Base-by-base conservation (phyloP, 2,888 invertebrate genomes). In the Agriotes lineatus region DNA sequence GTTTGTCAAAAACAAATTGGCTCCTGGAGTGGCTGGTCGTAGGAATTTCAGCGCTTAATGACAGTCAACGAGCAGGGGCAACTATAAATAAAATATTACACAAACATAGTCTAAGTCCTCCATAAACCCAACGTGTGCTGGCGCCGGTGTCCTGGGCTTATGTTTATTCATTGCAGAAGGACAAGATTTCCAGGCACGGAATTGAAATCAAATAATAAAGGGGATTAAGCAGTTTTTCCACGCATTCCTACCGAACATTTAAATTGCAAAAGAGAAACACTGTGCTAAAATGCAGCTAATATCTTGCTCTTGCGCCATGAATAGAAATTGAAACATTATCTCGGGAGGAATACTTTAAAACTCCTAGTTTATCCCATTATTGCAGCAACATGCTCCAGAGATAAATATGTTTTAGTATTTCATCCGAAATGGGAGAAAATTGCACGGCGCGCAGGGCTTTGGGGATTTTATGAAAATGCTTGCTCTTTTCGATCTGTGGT, bases 241-340 rank as follows among this genome's bases (percentile, higher is more conserved):
- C 59, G 68, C 68, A 62, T 67, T 67, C 62, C 44, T 45, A 20
- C 60, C 33, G 20, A 62, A 52, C 68, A 73, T 77, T 77, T 80
- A 79, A 80, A 80, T 80, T 80, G 79, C 80, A 78, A 78, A 80
- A 78, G 68, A 72, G 74, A 70, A 75, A 75, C 76, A 76, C 75
- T 77, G 76, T 73, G 76, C 75, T 77, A 75, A 79, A 79, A 78
- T 79, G 77, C 76, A 79, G 76, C 77, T 79, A 80, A 79, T 79
- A 78, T 80, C 77, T 75, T 77, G 78, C 78, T 78, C 77, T 77
- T 78, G 77, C 68, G 77, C 74, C 76, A 80, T 80, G 81, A 81
- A 81, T 81, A 80, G 79, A 80, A 80, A 80, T 80, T 78, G 80
- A 76, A 74, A 72, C 69, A 77, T 78, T 78, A 77, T 60, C 63